Conservation (phyloP, 2,888 invertebrate species). For the Leucophenga maculata region DNA sequence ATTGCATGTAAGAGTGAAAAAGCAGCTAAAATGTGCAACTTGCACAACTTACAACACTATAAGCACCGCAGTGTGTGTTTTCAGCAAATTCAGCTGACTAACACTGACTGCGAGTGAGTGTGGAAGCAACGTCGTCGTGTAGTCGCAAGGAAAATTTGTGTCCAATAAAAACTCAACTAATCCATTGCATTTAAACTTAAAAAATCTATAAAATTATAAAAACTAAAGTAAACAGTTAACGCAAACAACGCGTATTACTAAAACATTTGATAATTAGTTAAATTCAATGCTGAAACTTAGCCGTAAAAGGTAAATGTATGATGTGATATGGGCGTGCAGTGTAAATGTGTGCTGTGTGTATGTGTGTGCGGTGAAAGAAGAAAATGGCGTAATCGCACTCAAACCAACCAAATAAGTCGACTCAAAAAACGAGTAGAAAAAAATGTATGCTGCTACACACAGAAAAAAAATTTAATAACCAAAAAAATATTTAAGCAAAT, state of each 20-base stretch:
- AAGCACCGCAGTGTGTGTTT: no score
- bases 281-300: conserved; percentile 5
- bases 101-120: no score
- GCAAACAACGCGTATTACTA: background rate
- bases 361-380: conserved; percentile 40
- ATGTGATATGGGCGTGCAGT: conserved; percentile 58
- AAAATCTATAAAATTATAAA: background rate
- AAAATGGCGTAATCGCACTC: conserved; percentile 64
- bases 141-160: background rate
- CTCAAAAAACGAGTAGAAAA: conserved; percentile 34
- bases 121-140: no score
- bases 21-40: no score
- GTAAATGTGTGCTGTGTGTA: conserved; percentile 1
- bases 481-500: conserved; percentile 49
- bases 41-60: no score
- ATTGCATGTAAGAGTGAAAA: no score
- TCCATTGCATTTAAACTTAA: conserved; percentile 2
- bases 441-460: background rate
- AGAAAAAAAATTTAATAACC: background rate
- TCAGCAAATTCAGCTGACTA: no score
- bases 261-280: background rate
- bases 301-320: conserved; percentile 48
- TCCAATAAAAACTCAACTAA: background rate
- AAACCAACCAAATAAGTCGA: conserved; percentile 38
- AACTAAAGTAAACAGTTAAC: background rate